Conservation (phyloP, 2,888 invertebrate species). For the Cephus pygmeus region DNA sequence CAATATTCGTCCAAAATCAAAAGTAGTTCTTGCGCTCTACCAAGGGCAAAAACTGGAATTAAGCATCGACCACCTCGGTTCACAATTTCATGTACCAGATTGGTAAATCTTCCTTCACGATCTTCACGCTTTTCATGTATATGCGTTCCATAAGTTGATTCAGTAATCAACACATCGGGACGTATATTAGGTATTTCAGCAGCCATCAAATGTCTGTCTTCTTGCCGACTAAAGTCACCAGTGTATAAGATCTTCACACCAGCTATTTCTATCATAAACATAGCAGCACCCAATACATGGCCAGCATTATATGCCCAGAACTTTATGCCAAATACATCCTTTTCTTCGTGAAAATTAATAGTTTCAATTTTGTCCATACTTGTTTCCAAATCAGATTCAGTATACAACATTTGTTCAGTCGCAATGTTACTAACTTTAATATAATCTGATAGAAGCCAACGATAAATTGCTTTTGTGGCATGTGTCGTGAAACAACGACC, state of each 20-base stretch:
- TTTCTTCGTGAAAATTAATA: slow-evolving; percentile 97
- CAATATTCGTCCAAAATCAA: slow-evolving; percentile 97
- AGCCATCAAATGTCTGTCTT: slow-evolving; percentile 99
- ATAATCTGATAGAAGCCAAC: slow-evolving; percentile 98
- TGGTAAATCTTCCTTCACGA: slow-evolving; percentile 92
- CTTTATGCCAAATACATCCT: slow-evolving; percentile 94
- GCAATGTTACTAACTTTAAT: slow-evolving; percentile 99
- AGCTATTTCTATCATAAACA: slow-evolving; percentile 99
- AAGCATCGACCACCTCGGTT: slow-evolving; percentile 96
- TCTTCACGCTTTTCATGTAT: slow-evolving; percentile 99
- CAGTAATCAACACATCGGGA: slow-evolving; percentile 97
- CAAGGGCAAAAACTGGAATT: slow-evolving; percentile 98
- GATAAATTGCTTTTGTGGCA: slow-evolving; percentile 98
- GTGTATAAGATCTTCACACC: slow-evolving; percentile 97
- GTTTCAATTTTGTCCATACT: slow-evolving; percentile 99
- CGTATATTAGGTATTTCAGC: slow-evolving; percentile 97
- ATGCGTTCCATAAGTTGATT: slow-evolving; percentile 99
- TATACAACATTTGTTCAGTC: slow-evolving; percentile 96
- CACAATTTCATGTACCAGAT: slow-evolving; percentile 95
- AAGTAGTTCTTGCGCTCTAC: slow-evolving; percentile 94
- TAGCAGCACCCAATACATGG: slow-evolving; percentile 98
- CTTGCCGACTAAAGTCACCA: slow-evolving; percentile 98
- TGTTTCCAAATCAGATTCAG: slow-evolving; percentile 95
- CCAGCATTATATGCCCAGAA: slow-evolving; percentile 99
- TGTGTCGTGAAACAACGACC: slow-evolving; percentile 99